Evolutionary conservation across 2,797 vertebrate species (phyloP), one percentile per base, ranked within the genome.

Genomic region (Anguilla marmorata): DNA sequence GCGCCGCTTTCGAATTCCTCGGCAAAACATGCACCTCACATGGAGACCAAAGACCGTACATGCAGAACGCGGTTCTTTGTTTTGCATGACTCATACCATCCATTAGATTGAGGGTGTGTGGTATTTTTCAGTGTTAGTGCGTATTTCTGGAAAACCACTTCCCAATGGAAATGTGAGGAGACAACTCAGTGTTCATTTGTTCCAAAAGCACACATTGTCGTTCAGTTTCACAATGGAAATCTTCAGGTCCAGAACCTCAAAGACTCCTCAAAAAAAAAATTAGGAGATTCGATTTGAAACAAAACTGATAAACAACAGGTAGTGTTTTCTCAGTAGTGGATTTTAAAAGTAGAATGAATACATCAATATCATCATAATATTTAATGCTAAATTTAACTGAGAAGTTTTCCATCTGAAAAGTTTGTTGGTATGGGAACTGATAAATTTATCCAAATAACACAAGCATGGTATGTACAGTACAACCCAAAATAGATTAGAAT

Each of bases 231-330:
- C 60, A 72, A 54, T 85, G 37, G 7, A 66, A 41, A 8, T 4
- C 63, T 69, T 48, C 79, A 87, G 41, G 84, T 24, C 41, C 63
- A 50, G 76, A 58, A 30, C 60, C 80, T 84, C 83, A n/a, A 5
- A 8, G n/a, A n/a, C n/a, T 8, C 69, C 11, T 33, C 6, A 27
- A 33, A 74, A 16, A 16, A 9, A 2, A 9, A 37, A 37, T 74
- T 30, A n/a, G n/a, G 0, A 30, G 8, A 69, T n/a, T 69, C 27
- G n/a, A n/a, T 27, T 63, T n/a, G 0, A 41, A 76, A 41, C 72
- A 76, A 5, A 76, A 14, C 3, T 41, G 72, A 76, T 41, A 21
- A 33, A 76, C 5, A 33, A 37, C 8, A 27, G n/a, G 5, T 24
- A 0, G 24, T 66, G n/a, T n/a, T 66, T 66, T 66, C n/a, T 27